Conservation (phyloP, 1,140 invertebrate species). For the Batillaria attramentaria region DNA sequence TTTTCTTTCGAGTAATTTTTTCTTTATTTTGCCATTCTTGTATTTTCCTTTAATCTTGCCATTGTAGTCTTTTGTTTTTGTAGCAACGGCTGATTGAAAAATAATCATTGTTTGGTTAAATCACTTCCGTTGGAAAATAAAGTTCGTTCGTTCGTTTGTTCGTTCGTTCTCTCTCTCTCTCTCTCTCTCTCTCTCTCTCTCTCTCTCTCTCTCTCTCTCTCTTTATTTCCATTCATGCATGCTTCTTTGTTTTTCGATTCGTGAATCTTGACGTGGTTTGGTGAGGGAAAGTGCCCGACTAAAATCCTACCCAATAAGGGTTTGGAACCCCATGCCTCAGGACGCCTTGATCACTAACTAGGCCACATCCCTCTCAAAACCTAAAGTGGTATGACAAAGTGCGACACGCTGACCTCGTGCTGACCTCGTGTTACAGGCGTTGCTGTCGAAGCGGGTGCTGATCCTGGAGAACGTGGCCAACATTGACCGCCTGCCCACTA, state of each 20-base stretch:
- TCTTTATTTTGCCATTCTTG: background rate
- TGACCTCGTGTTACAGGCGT: background rate
- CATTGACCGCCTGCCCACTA: conserved; percentile 39
- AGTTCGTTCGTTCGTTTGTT: too few species aligned
- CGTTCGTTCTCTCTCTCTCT: too few species aligned
- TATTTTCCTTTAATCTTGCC: background rate
- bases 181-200: too few species aligned
- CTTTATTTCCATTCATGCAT: too few species aligned
- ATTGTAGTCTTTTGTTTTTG: background rate
- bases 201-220: too few species aligned
- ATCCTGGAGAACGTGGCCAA: conserved; percentile 50
- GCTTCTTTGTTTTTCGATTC: too few species aligned
- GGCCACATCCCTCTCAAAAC: background rate
- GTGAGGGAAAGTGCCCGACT: background rate
- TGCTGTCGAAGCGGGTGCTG: conserved; percentile 33
- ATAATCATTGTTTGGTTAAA: background rate
- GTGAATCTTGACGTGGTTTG: too few species aligned
- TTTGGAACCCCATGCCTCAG: too few species aligned
- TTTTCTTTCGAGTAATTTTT: too few species aligned
- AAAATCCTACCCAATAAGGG: background rate
- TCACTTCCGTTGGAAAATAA: background rate
- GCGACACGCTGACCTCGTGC: too few species aligned
- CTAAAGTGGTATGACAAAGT: background rate
- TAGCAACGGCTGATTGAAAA: background rate
- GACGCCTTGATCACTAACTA: background rate